These are phyloP conservation scores for Parauchenoglanis ngamensis DNA, from an alignment of 2,797 vertebrate species.

Conservation along the genomic window DNA sequence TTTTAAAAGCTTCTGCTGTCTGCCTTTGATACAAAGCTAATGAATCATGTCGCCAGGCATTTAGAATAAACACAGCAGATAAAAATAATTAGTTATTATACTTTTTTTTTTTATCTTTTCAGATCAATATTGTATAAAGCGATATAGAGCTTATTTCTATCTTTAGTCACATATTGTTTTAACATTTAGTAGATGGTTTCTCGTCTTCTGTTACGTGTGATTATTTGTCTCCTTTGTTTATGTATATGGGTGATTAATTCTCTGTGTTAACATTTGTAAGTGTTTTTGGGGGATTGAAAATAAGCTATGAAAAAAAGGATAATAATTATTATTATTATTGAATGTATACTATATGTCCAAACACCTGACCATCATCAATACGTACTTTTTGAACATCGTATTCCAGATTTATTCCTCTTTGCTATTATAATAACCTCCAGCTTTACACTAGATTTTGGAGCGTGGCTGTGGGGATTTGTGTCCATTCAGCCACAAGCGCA, in stretches of 20 bases:
- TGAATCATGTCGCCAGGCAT: constrained; percentile 49
- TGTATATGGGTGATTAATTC: not conserved
- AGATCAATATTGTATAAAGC: not conserved
- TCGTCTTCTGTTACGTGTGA: not conserved
- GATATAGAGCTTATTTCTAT: not conserved
- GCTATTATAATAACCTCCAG: not conserved
- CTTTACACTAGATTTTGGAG: not conserved
- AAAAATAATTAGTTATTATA: not conserved
- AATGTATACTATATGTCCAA: not conserved
- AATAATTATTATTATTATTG: not conserved
- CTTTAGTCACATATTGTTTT: not conserved
- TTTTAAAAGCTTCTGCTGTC: constrained; percentile 31
- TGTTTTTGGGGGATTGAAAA: not conserved
- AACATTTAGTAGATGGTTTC: not conserved
- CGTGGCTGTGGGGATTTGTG: not conserved
- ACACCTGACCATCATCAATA: not conserved
- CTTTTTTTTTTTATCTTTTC: not conserved
- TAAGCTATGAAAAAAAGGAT: not conserved
- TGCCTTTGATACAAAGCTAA: constrained; percentile 44
- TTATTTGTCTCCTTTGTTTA: not conserved
- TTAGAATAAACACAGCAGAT: not conserved
- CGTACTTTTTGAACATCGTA: not conserved
- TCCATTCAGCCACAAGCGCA: not conserved
- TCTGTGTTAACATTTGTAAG: not conserved
- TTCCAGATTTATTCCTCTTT: not conserved